Evolutionary conservation across 2,888 invertebrate genomes (phyloP).

Genomic region (Lymantria dispar): DNA sequence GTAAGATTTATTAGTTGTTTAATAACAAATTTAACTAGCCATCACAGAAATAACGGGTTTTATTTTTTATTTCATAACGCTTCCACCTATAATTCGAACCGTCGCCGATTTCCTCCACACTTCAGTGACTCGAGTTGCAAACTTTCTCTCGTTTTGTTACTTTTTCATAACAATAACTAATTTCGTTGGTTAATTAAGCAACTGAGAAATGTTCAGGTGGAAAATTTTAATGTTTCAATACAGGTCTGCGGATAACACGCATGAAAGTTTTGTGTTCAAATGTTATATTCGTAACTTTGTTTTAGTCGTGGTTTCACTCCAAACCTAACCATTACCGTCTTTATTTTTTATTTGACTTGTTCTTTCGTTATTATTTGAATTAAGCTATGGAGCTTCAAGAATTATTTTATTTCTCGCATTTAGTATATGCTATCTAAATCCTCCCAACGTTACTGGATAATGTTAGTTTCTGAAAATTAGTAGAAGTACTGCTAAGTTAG

Average conservation of each 20-base stretch:
- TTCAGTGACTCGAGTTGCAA: conserved; percentile 42
- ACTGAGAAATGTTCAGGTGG: conserved; percentile 46
- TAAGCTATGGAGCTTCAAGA: too few relatives aligned
- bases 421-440: too few relatives aligned
- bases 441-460: too few relatives aligned
- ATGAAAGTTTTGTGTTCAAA: conserved; percentile 31
- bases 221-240: conserved; percentile 48
- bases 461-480: too few relatives aligned
- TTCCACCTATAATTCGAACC: conserved; percentile 10
- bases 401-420: too few relatives aligned
- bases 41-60: too few relatives aligned
- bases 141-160: conserved; percentile 51
- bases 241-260: conserved; percentile 39
- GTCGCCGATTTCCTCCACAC: conserved; percentile 28
- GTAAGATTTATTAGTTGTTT: too few relatives aligned
- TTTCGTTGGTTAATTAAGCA: conserved; percentile 64
- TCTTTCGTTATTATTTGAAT: background rate
- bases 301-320: conserved; percentile 8
- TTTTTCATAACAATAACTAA: conserved; percentile 70
- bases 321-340: conserved; percentile 2
- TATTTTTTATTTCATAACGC: conserved; percentile 13
- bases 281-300: conserved; percentile 17
- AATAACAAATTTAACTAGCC: too few relatives aligned
- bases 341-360: conserved; percentile 6
- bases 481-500: too few relatives aligned